A percentile compares a stretch with the other conserved stretches of the same genome.
Conservation (phyloP, 2,797 vertebrate species). For the Bryconaethiops microstoma region DNA sequence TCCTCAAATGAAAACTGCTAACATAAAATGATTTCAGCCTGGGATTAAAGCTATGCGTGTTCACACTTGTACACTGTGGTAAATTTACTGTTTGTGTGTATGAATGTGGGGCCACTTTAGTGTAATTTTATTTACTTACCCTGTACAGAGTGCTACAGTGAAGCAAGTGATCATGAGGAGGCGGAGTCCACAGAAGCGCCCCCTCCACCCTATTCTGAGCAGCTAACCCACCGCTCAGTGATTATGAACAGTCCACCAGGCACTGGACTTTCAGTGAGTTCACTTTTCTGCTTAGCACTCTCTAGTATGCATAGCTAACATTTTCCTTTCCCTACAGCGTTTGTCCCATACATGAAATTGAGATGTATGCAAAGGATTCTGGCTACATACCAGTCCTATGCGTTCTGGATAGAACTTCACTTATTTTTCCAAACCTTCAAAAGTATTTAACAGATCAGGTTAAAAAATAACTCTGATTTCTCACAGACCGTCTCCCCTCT, state of each 20-base stretch:
- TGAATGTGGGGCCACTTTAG: background rate
- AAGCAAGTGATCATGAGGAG: slow-evolving; percentile 94
- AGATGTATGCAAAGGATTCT: background rate
- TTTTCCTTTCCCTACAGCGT: background rate
- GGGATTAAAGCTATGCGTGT: background rate
- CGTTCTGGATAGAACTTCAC: too few species aligned
- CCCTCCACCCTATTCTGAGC: slow-evolving; percentile 80
- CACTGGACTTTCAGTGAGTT: slow-evolving; percentile 71
- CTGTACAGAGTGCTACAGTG: slow-evolving; percentile 91
- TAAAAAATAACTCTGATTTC: too few species aligned
- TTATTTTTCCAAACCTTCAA: too few species aligned
- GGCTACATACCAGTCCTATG: too few species aligned
- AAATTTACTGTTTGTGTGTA: slow-evolving; percentile 13
- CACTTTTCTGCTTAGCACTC: background rate
- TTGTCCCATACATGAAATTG: background rate
- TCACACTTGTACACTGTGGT: background rate
- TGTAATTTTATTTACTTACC: too few species aligned
- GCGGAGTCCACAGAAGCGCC: slow-evolving; percentile 81
- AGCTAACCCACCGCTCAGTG: slow-evolving; percentile 64
- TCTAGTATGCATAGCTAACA: background rate
- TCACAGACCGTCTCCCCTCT: background rate
- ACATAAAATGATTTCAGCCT: background rate
- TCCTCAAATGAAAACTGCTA: background rate
- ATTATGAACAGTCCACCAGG: slow-evolving; percentile 63
- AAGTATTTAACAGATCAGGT: too few species aligned